Conservation (phyloP, 2,113 vertebrate genomes). For the Elaphurus davidianus region DNA sequence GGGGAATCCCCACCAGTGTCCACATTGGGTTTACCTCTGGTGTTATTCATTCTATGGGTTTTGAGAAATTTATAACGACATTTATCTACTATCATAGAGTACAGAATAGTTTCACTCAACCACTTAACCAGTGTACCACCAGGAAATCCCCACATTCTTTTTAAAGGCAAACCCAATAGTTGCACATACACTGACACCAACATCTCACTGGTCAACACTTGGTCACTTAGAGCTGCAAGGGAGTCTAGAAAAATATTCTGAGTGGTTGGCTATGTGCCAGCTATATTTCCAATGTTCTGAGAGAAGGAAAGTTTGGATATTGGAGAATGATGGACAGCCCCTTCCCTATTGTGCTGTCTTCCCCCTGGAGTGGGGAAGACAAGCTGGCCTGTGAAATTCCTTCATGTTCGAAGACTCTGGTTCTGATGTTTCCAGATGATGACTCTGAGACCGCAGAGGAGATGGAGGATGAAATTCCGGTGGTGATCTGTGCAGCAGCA, state of each 20-base stretch:
- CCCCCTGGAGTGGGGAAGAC: background rate
- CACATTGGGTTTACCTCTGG: background rate
- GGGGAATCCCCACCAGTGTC: background rate
- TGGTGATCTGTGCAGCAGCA: slow-evolving; percentile 91
- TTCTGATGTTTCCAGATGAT: slow-evolving; percentile 73
- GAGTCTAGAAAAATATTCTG: background rate
- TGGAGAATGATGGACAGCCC: background rate
- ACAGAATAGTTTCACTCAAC: background rate
- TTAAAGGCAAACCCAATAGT: background rate
- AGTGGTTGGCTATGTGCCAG: background rate
- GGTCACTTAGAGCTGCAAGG: background rate
- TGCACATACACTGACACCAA: background rate
- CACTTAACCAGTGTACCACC: background rate
- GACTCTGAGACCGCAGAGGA: slow-evolving; percentile 75
- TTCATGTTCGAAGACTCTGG: background rate
- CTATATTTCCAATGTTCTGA: background rate
- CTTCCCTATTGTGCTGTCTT: background rate
- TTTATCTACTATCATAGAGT: background rate
- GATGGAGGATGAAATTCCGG: slow-evolving; percentile 85
- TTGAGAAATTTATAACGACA: background rate
- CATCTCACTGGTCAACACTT: background rate
- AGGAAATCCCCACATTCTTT: background rate
- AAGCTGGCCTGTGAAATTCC: background rate
- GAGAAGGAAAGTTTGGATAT: background rate
- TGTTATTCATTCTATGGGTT: background rate